Conservation (phyloP, 2,888 invertebrate species). For the Megamerina dolium region DNA sequence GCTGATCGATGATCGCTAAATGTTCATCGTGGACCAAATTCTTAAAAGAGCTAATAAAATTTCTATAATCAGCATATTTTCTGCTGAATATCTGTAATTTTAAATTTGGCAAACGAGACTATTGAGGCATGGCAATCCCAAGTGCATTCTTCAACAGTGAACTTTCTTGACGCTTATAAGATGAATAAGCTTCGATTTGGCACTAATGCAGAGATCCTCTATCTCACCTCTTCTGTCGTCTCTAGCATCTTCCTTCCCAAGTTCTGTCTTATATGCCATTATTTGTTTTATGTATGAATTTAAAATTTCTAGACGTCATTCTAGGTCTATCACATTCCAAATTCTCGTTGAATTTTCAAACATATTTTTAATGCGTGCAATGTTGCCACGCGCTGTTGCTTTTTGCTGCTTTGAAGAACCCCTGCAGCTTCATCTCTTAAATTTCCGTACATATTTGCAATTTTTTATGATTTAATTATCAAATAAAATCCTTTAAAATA, state of each 20-base stretch:
- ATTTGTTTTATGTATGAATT: too few species aligned
- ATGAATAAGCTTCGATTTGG: background rate
- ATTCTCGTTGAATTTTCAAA: background rate
- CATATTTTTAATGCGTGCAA: background rate
- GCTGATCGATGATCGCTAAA: background rate
- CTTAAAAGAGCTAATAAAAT: conserved; percentile 1
- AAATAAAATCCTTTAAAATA: too few species aligned
- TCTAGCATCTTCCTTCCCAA: background rate
- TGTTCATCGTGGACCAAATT: conserved; percentile 2
- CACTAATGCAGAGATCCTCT: conserved; percentile 1
- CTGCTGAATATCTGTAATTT: background rate
- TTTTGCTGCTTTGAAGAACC: too few species aligned
- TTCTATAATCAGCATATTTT: conserved; percentile 2
- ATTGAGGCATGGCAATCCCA: background rate
- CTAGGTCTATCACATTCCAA: background rate
- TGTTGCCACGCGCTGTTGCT: too few species aligned
- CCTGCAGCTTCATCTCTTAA: too few species aligned
- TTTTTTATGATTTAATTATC: too few species aligned
- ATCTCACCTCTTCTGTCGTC: background rate
- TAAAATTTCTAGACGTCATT: background rate
- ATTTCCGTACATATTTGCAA: too few species aligned
- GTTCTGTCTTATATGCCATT: conserved; percentile 1
- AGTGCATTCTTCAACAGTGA: background rate
- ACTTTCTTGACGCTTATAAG: background rate
- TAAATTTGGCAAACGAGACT: background rate